phyloP scores from a whole-genome alignment of 2,888 invertebrate species.

The Megalurothrips usitatus region DNA sequence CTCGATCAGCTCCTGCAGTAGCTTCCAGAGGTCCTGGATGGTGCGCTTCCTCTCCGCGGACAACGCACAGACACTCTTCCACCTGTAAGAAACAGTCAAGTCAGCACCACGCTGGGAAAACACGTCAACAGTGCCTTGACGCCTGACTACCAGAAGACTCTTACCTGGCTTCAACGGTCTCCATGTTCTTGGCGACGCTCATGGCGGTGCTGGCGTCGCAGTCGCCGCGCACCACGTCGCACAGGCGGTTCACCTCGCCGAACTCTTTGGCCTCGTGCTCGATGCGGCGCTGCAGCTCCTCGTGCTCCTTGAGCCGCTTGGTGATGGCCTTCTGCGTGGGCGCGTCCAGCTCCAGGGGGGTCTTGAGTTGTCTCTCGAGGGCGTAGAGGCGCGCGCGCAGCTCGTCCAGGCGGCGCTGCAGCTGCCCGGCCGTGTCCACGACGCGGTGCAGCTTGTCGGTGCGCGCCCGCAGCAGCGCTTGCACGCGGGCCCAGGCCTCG shows the following conservation, averaged over 20 bases:
- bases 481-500: background rate
- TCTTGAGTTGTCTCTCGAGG: slow-evolving; percentile 64
- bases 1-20: slow-evolving; percentile 56
- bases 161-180: slow-evolving; percentile 62
- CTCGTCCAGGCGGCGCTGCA: slow-evolving; percentile 48
- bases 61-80: slow-evolving; percentile 70
- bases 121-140: too few relatives aligned
- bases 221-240: slow-evolving; percentile 71
- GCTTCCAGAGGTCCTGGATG: slow-evolving; percentile 58
- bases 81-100: slow-evolving; percentile 47
- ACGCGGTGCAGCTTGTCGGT: slow-evolving; percentile 11
- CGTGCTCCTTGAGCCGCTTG: slow-evolving; percentile 64
- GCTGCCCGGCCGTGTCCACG: background rate
- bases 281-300: slow-evolving; percentile 67
- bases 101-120: background rate
- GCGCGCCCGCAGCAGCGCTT: background rate
- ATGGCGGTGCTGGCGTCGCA: slow-evolving; percentile 66
- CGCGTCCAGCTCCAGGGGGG: slow-evolving; percentile 63
- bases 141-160: too few relatives aligned
- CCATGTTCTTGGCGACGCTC: slow-evolving; percentile 60
- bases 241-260: slow-evolving; percentile 71
- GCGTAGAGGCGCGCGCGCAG: slow-evolving; percentile 67
- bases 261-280: slow-evolving; percentile 73
- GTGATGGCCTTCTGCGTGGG: slow-evolving; percentile 63
- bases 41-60: slow-evolving; percentile 67